phyloP scores from a whole-genome alignment of 2,797 vertebrate genomes.

The Hephaestus fuliginosus region DNA sequence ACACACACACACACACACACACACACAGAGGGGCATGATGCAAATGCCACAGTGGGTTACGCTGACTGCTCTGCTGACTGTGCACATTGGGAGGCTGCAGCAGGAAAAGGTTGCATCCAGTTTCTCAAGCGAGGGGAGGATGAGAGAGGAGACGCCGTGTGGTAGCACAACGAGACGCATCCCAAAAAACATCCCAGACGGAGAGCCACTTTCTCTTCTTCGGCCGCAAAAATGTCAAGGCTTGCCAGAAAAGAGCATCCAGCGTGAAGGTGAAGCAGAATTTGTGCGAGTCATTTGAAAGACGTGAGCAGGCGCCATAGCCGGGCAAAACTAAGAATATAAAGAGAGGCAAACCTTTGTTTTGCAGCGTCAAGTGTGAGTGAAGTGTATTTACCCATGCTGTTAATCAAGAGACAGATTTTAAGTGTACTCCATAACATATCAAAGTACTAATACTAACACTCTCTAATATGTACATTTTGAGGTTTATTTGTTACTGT shows the following conservation, averaged over 20 bases:
- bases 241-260: neutral
- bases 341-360: neutral
- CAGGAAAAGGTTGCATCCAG: slow-evolving; percentile 67
- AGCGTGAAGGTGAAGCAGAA: neutral
- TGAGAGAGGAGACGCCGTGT: slow-evolving; percentile 16
- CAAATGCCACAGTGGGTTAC: slow-evolving; percentile 82
- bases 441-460: neutral
- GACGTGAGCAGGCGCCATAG: neutral
- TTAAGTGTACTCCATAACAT: neutral
- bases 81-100: slow-evolving; percentile 77
- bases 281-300: neutral
- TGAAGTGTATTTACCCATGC: neutral
- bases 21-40: slow-evolving; percentile 61
- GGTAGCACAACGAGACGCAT: slow-evolving; percentile 4
- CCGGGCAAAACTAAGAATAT: neutral
- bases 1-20: slow-evolving; percentile 45
- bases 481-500: neutral
- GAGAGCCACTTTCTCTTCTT: slow-evolving; percentile 12
- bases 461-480: neutral
- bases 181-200: slow-evolving; percentile 7
- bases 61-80: slow-evolving; percentile 83
- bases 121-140: slow-evolving; percentile 41
- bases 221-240: neutral
- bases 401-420: neutral
- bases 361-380: neutral